A percentile compares a stretch with the other conserved stretches of the same genome.
Evolutionary conservation across 1,140 invertebrate species (phyloP).

Genomic region (Bombus affinis): DNA sequence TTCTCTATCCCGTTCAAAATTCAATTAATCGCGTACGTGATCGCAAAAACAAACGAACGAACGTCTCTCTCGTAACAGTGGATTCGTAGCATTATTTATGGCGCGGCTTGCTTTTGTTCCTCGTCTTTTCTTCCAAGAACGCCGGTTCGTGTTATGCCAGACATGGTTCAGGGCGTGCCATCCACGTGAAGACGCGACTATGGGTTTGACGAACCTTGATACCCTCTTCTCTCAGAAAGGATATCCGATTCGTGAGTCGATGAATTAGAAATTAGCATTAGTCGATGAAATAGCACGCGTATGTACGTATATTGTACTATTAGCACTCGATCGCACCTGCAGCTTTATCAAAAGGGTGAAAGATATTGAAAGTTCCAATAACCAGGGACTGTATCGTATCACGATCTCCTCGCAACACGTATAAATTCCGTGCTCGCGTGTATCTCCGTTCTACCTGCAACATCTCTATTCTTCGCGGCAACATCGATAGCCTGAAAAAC

Average conservation of each 20-base stretch:
- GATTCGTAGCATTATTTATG: conserved; percentile 7
- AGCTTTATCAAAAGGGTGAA: too few species aligned
- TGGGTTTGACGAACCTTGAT: neutral
- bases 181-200: conserved; percentile 5
- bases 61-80: neutral
- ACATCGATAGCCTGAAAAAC: neutral
- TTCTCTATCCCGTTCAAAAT: neutral
- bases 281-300: too few species aligned
- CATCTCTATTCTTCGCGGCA: neutral
- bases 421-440: neutral
- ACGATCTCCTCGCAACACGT: neutral
- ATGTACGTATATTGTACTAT: too few species aligned
- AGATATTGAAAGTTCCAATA: neutral
- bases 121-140: conserved; percentile 39
- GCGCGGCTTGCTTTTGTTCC: conserved; percentile 39
- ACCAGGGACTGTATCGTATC: neutral
- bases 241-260: neutral
- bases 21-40: conserved; percentile 38
- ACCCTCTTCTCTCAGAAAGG: neutral
- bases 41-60: conserved; percentile 25
- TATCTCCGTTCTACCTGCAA: neutral
- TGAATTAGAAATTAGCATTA: neutral
- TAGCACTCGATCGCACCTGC: too few species aligned
- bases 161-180: conserved; percentile 37
- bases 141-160: conserved; percentile 35